phyloP scores from a whole-genome alignment of 2,113 vertebrate species.

The Trematocara stigmaticum region DNA sequence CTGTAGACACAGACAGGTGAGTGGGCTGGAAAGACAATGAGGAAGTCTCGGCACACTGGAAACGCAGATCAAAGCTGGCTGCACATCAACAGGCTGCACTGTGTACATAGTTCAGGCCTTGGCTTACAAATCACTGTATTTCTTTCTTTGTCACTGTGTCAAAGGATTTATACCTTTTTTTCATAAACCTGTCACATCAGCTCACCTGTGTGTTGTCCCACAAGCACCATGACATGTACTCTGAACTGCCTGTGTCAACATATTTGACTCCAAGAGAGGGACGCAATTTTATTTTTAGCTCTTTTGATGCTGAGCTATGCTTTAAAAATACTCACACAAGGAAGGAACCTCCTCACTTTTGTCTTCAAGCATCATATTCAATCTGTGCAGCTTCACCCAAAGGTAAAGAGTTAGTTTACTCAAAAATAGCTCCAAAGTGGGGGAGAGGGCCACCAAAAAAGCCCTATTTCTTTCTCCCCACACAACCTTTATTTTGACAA shows the following conservation, averaged over 20 bases:
- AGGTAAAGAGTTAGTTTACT: conserved; percentile 40
- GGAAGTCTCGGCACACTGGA: conserved; percentile 49
- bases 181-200: not conserved
- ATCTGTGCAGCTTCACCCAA: conserved; percentile 31
- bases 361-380: conserved; percentile 24
- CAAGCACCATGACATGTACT: not conserved
- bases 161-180: not conserved
- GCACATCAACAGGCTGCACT: conserved; percentile 39
- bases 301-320: conserved; percentile 10
- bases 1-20: conserved; percentile 62
- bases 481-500: conserved; percentile 78
- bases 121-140: not conserved
- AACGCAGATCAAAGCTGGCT: conserved; percentile 60
- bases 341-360: conserved; percentile 4
- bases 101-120: conserved; percentile 24
- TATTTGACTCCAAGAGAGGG: not conserved
- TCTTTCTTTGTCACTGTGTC: not conserved
- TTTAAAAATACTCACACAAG: not conserved
- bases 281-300: conserved; percentile 24
- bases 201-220: conserved; percentile 28
- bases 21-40: conserved; percentile 35
- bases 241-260: conserved; percentile 3
- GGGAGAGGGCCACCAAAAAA: conserved; percentile 59
- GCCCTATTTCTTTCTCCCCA: conserved; percentile 51
- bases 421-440: conserved; percentile 61